Percentiles rank a stretch among this genome's conserved stretches.
These are phyloP conservation scores for Atta cephalotes DNA, from an alignment of 1,140 invertebrate species.

Conservation along the genomic window DNA sequence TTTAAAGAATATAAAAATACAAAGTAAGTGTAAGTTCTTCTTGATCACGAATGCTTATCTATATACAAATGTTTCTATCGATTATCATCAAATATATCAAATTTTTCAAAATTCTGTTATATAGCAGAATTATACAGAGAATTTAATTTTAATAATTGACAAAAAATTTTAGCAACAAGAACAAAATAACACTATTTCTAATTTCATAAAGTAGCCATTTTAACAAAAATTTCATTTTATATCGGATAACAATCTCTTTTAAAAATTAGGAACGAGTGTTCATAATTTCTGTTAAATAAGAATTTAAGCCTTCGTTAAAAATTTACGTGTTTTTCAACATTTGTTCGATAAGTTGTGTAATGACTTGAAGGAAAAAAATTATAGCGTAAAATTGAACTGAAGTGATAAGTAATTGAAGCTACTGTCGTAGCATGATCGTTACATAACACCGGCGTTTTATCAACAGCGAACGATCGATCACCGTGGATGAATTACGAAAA, in stretches of 20 bases:
- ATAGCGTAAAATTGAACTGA: not conserved
- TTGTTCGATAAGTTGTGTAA: not conserved
- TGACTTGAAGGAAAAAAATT: not conserved
- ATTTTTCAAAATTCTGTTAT: not conserved
- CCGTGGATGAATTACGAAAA: constrained; percentile 57
- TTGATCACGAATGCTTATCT: not conserved
- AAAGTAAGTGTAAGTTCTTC: not conserved
- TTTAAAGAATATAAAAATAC: not conserved
- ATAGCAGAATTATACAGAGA: not conserved
- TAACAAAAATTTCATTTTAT: not conserved
- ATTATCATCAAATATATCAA: not conserved
- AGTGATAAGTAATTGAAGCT: constrained; percentile 9
- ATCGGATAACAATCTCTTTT: not conserved
- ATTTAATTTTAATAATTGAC: not conserved
- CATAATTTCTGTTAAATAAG: too few relatives aligned
- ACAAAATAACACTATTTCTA: not conserved
- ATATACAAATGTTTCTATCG: not conserved
- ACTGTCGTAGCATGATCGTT: constrained; percentile 13
- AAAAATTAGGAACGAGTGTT: not conserved
- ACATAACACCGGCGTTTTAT: constrained; percentile 19
- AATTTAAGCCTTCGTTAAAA: not conserved
- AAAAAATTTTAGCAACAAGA: not conserved
- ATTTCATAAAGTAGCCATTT: not conserved
- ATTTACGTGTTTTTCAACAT: not conserved
- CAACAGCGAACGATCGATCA: constrained; percentile 56